Conservation (phyloP, 2,888 invertebrate species). For the Alloplasta piceator region DNA sequence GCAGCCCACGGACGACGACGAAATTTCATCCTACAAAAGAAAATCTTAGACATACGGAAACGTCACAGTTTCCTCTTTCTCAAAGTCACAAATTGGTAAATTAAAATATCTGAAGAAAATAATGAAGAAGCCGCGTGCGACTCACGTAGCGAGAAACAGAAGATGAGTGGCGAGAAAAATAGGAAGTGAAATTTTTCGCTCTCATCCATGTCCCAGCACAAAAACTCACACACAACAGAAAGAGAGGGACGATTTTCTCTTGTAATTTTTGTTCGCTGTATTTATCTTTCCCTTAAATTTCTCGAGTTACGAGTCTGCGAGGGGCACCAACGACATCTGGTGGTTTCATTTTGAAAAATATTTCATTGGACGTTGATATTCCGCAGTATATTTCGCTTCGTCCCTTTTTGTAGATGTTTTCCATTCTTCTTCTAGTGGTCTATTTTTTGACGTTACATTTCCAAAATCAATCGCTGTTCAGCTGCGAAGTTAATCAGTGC, state of each 20-base stretch:
- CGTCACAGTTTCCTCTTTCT: conserved; percentile 32
- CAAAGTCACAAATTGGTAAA: conserved; percentile 32
- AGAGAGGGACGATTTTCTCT: conserved; percentile 48
- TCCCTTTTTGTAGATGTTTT: conserved; percentile 64
- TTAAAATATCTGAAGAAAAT: conserved; percentile 31
- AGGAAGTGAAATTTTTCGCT: conserved; percentile 27
- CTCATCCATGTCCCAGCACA: too few species aligned
- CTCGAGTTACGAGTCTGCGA: conserved; percentile 65
- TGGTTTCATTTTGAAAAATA: conserved; percentile 74
- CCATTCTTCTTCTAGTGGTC: conserved; percentile 16
- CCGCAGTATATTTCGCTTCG: conserved; percentile 41
- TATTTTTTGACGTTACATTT: too few species aligned
- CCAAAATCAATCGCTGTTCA: too few species aligned
- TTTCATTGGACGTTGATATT: conserved; percentile 70
- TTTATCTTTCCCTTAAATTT: conserved; percentile 67
- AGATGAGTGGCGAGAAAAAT: conserved; percentile 17
- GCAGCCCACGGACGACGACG: background rate
- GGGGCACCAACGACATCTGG: conserved; percentile 73
- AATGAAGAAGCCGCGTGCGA: conserved; percentile 8
- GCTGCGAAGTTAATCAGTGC: too few species aligned
- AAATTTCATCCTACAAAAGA: background rate
- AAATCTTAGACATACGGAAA: background rate
- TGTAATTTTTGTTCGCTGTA: conserved; percentile 64
- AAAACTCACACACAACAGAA: conserved; percentile 8
- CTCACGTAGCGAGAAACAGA: background rate